Evolutionary conservation across 1,140 invertebrate genomes (phyloP).

Genomic region (Tetramorium simillimum): DNA sequence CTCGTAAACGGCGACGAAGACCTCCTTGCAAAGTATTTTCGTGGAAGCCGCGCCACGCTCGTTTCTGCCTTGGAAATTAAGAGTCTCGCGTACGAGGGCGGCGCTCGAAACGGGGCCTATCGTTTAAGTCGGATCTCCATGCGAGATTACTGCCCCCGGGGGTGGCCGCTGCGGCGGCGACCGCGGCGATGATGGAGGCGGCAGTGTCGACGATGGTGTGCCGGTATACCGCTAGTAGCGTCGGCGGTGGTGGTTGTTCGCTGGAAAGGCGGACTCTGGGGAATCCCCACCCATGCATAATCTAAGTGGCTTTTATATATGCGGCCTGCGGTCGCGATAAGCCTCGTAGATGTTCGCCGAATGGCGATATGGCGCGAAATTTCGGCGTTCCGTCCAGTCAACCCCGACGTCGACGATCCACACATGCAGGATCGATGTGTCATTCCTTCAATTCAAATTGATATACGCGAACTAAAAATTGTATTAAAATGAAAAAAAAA

Average conservation of each 20-base stretch:
- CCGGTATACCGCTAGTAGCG: conserved; percentile 64
- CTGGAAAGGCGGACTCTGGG: conserved; percentile 79
- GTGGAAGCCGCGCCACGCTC: conserved; percentile 77
- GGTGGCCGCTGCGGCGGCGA: conserved; percentile 71
- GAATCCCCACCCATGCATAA: conserved; percentile 79
- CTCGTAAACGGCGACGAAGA: conserved; percentile 76
- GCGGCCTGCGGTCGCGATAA: conserved; percentile 45
- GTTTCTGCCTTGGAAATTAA: conserved; percentile 82
- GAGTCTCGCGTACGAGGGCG: conserved; percentile 82
- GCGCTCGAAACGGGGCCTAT: conserved; percentile 82
- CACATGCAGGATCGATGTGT: not conserved
- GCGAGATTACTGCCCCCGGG: conserved; percentile 84
- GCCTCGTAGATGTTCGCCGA: conserved; percentile 14
- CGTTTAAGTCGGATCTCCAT: conserved; percentile 85
- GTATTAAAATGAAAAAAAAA: not conserved
- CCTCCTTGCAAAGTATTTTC: conserved; percentile 77
- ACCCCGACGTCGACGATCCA: not conserved
- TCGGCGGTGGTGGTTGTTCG: conserved; percentile 70
- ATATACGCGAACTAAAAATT: not conserved
- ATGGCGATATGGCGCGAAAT: not conserved
- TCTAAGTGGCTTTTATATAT: conserved; percentile 72
- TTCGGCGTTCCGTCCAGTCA: not conserved
- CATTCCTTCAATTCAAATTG: not conserved
- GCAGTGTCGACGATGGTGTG: conserved; percentile 57
- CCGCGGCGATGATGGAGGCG: conserved; percentile 58